Evolutionary conservation across 2,888 invertebrate genomes (phyloP), one percentile per base, ranked within the genome.

Genomic region (Alviniconcha strummeri): DNA sequence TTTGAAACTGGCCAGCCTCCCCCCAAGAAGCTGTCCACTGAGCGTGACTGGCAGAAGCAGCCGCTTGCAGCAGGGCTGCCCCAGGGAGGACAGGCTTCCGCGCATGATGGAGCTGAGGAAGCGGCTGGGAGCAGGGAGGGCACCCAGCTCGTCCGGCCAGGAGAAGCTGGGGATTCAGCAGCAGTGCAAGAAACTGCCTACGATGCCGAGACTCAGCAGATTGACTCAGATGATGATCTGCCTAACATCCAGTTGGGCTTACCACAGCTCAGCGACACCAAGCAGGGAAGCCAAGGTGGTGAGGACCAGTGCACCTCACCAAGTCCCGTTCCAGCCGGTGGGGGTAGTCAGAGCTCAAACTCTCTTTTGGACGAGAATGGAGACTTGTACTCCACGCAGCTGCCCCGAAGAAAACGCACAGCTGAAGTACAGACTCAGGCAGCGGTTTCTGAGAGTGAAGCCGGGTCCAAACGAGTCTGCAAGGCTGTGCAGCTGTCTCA

Each of bases 341-440:
- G 13, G 75, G 56, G 84, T 76, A 89, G 89, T 82, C 89, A 90
- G 76, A 84, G 85, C 56, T 90, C 89, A 17, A 84, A 81, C 60
- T 86, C 87, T 8, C 81, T 89, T 81, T 57, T 89, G 8, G 87
- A 90, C 85, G 84, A 86, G 19, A 83, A 88, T 7, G 88, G 89
- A 9, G 87, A 90, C 60, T 72, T 90, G 54, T 89, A 87, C 81
- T 87, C 87, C 7, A 89, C 89, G 57, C 90, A 90, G 80, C 75
- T 86, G 36, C 36, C 81, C 9, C 77, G 36, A 57, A 77, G 77
- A 36, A 77, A 77, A 36, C 77, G 77, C 15, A 19, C 11, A 9
- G 36, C 13, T 2, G 57, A 19, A 19, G 36, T 5, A 60, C 36
- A 7, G 5, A 60, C 4, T 77, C 8, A 56, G 5, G 17, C 56